A percentile compares a stretch with the other conserved stretches of the same genome.
These are phyloP conservation scores for Acanthoscelides obtectus DNA, from an alignment of 2,888 invertebrate genomes.

Conservation along the genomic window DNA sequence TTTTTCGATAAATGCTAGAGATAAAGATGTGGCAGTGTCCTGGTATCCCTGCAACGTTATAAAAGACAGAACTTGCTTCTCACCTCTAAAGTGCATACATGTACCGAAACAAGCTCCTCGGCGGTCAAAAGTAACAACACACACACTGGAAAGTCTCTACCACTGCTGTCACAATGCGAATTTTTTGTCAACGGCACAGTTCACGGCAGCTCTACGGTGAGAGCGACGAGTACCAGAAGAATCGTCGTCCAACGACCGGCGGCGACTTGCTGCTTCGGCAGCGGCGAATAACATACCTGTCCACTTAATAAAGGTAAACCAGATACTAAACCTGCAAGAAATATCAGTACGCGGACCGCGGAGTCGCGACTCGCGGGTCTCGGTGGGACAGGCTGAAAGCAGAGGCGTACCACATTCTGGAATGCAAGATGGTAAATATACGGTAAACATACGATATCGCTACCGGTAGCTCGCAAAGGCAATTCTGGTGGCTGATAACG, in stretches of 20 bases:
- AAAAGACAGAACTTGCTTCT: background rate
- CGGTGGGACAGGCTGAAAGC: background rate
- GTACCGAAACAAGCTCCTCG: background rate
- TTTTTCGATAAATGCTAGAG: too few relatives aligned
- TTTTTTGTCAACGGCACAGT: background rate
- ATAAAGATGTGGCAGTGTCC: too few relatives aligned
- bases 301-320: background rate
- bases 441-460: too few relatives aligned
- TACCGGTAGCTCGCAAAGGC: too few relatives aligned
- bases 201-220: background rate
- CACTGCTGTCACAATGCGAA: background rate
- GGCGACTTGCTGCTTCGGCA: background rate
- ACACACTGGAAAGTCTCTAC: background rate
- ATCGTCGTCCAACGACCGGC: background rate
- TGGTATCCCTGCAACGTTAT: too few relatives aligned
- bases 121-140: background rate
- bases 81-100: background rate
- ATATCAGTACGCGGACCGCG: background rate
- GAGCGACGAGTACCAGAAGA: background rate
- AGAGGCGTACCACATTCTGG: background rate
- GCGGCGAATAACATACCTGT: background rate
- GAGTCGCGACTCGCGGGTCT: background rate
- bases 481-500: too few relatives aligned
- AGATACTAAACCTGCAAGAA: background rate
- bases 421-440: too few relatives aligned